A percentile compares a stretch with the other conserved stretches of the same genome.
Conservation (phyloP, 2,113 vertebrate genomes). For the Pseudolaguvia tuberculata region DNA sequence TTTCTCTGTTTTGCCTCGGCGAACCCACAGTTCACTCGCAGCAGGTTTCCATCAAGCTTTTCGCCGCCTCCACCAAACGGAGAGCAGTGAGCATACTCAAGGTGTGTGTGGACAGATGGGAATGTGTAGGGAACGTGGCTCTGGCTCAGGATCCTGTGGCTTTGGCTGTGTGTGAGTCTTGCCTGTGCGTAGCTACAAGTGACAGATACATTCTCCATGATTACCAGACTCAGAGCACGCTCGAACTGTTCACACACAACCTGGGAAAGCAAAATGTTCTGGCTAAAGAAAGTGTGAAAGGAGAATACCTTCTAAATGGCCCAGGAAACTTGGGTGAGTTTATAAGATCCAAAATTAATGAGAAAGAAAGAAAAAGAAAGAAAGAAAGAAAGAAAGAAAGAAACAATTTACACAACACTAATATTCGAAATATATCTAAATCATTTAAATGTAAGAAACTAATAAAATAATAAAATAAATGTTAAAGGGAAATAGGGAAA, state of each 20-base stretch:
- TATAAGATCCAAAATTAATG: no score
- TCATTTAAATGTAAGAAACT: no score
- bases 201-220: slow-evolving; percentile 64
- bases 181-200: slow-evolving; percentile 60
- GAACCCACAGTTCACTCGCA: slow-evolving; percentile 14
- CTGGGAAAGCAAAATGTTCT: slow-evolving; percentile 51
- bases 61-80: slow-evolving; percentile 56
- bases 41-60: slow-evolving; percentile 50
- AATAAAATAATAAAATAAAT: no score
- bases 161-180: slow-evolving; percentile 52
- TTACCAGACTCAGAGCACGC: slow-evolving; percentile 42
- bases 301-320: slow-evolving; percentile 65
- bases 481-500: no score
- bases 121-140: slow-evolving; percentile 59
- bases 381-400: no score
- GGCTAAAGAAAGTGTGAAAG: slow-evolving; percentile 50
- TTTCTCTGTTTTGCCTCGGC: slow-evolving; percentile 56
- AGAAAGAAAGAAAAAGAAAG: no score
- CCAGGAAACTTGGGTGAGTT: slow-evolving; percentile 64
- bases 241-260: slow-evolving; percentile 61
- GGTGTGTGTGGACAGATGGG: slow-evolving; percentile 63
- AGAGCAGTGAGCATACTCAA: slow-evolving; percentile 55
- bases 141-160: slow-evolving; percentile 59
- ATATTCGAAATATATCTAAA: no score
- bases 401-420: no score